Percentiles rank a stretch among this genome's conserved stretches.
Conservation (phyloP, 2,113 vertebrate species). For the Crotophaga sulcirostris region DNA sequence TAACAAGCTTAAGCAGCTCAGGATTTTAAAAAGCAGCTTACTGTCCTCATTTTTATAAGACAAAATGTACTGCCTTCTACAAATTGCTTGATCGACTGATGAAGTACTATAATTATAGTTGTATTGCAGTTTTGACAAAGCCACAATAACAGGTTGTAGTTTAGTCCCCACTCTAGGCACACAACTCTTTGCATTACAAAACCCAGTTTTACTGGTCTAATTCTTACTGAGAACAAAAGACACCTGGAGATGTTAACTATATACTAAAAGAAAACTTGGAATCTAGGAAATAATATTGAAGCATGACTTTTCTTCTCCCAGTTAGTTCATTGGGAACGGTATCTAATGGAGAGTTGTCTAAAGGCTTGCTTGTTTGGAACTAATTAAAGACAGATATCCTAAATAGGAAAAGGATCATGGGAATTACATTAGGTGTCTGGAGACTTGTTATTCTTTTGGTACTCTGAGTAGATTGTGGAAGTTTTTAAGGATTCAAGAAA, state of each 20-base stretch:
- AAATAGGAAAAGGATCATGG: slow-evolving; percentile 80
- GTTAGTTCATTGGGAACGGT: slow-evolving; percentile 71
- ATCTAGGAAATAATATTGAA: slow-evolving; percentile 66
- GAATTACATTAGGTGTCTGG: slow-evolving; percentile 77
- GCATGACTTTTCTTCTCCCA: slow-evolving; percentile 58
- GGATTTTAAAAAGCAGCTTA: slow-evolving; percentile 77
- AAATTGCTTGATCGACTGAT: slow-evolving; percentile 73
- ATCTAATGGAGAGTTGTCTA: slow-evolving; percentile 72
- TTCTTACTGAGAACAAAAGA: slow-evolving; percentile 71
- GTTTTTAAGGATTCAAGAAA: slow-evolving; percentile 67
- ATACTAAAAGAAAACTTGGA: slow-evolving; percentile 72
- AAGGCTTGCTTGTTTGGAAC: slow-evolving; percentile 77
- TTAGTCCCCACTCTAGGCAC: slow-evolving; percentile 59
- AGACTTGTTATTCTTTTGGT: slow-evolving; percentile 70
- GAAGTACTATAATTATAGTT: slow-evolving; percentile 72
- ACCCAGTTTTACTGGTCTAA: slow-evolving; percentile 70
- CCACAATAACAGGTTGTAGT: slow-evolving; percentile 70
- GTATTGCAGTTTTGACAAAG: slow-evolving; percentile 68
- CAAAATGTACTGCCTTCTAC: slow-evolving; percentile 73
- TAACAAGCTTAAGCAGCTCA: slow-evolving; percentile 77
- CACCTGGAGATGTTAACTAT: slow-evolving; percentile 74
- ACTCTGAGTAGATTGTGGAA: slow-evolving; percentile 71
- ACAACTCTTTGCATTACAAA: slow-evolving; percentile 73
- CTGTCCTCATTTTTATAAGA: slow-evolving; percentile 73
- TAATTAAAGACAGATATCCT: slow-evolving; percentile 81